A percentile compares a stretch with the other conserved stretches of the same genome.
Conservation (phyloP, 2,113 vertebrate genomes). For the Lasiurus cinereus region DNA sequence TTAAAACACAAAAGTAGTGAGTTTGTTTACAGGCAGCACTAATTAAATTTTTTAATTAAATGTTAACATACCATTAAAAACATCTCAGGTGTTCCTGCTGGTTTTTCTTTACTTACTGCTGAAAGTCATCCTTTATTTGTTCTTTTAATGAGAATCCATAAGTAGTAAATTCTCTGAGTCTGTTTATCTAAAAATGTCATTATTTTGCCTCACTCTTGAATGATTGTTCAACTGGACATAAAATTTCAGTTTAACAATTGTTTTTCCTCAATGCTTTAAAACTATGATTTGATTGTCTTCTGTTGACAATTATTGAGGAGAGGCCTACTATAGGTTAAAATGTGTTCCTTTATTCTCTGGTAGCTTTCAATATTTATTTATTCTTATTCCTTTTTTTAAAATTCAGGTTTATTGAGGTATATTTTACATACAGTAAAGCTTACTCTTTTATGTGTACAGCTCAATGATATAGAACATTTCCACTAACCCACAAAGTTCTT, state of each 20-base stretch:
- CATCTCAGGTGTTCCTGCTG: not conserved
- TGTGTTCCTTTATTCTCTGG: not conserved
- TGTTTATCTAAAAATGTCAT: not conserved
- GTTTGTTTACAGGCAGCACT: not conserved
- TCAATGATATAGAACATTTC: not conserved
- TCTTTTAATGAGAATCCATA: not conserved
- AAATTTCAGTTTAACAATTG: not conserved
- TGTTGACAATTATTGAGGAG: not conserved
- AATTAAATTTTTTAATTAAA: not conserved
- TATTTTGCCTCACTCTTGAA: not conserved
- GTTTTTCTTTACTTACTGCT: constrained; percentile 22
- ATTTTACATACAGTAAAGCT: constrained; percentile 11
- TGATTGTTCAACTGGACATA: not conserved
- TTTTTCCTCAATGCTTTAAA: not conserved
- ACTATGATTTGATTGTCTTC: not conserved
- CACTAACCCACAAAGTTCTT: not conserved
- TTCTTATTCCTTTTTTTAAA: not conserved
- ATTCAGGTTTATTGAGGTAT: not conserved
- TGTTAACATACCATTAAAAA: not conserved
- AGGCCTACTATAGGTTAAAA: not conserved
- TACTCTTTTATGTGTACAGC: not conserved
- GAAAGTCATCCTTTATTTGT: not conserved
- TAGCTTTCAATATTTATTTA: constrained; percentile 10
- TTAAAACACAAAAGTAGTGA: not conserved
- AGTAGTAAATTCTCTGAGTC: not conserved